Conservation (phyloP, 2,888 invertebrate species). For the Oscheius sp. region DNA sequence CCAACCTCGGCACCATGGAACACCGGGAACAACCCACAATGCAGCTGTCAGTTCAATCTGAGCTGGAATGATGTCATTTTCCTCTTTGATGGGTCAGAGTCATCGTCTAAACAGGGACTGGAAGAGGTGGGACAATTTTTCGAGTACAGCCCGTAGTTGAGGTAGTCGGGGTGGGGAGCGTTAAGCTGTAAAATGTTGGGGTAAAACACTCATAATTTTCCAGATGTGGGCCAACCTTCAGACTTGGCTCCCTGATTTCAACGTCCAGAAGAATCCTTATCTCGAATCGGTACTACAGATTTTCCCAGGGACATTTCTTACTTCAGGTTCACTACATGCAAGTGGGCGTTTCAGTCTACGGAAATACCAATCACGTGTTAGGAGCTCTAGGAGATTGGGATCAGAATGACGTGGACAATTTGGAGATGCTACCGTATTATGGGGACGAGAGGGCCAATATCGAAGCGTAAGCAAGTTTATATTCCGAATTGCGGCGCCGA, state of each 20-base stretch:
- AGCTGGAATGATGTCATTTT: conserved; percentile 26
- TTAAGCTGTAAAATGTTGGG: neutral
- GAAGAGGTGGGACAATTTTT: neutral
- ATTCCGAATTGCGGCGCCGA: neutral
- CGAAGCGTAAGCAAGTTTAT: neutral
- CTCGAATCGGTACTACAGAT: neutral
- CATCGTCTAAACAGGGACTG: neutral
- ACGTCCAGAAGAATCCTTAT: conserved; percentile 1
- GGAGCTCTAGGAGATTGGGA: conserved; percentile 13
- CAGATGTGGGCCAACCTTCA: conserved; percentile 21
- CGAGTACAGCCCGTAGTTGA: no score
- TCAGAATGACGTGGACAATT: conserved; percentile 2
- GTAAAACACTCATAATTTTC: neutral
- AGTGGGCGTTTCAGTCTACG: conserved; percentile 17
- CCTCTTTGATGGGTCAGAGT: conserved; percentile 17
- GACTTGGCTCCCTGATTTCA: conserved; percentile 17
- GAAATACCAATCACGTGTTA: neutral
- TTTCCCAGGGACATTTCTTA: no score
- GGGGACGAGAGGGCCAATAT: neutral
- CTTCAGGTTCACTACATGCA: conserved; percentile 13
- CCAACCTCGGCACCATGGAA: neutral
- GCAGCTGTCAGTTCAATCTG: neutral
- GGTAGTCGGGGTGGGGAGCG: no score
- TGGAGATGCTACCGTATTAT: neutral
- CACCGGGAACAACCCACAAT: neutral